Base-by-base conservation (phyloP, 2,797 vertebrate species). In the Phalloptychus januarius region DNA sequence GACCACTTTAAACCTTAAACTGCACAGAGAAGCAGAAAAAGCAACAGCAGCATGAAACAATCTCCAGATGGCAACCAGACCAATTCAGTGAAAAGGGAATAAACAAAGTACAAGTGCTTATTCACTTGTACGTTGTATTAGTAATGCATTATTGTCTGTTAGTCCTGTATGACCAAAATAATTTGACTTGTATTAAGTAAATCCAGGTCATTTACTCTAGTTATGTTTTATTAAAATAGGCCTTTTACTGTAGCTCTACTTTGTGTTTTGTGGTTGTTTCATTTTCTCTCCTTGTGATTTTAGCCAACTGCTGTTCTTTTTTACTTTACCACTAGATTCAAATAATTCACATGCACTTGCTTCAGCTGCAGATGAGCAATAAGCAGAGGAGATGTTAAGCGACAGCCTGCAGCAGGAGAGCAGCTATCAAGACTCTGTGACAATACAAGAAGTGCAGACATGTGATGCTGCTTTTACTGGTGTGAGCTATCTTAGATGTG, bases 1-100 rank as follows among this genome's bases (percentile, higher is more conserved):
- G 33, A 97, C 96, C 82, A 96, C 95, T 96, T 99, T 99, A 95
- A 99, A 99, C 90, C 98, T 94, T n/a, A 96, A 96, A 90, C 98
- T 99, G 80, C 74, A 48, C 36, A 13, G 56, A 77, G 77, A 79
- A 78, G 63, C 40, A 79, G 12, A 84, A 75, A 63, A 20, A 76
- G 31, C 23, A 72, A 3, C 28, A 31, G 31, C 8, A 50, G 23
- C 40, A 28, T 44, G 67, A 72, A 31, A 15, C 23, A 36, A 28
- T 18, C 52, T 28, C 46, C 74, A 33, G 31, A 8, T 74, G 65
- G 20, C 38, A 69, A 13, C 38, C 23, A 40, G 38, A 42, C 4
- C 11, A 44, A n/a, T n/a, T n/a, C n/a, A n/a, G n/a, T n/a, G n/a
- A n/a, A n/a, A n/a, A n/a, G n/a, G n/a, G n/a, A n/a, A n/a, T n/a